A percentile compares a stretch with the other conserved stretches of the same genome.
These are phyloP conservation scores for Marmota monax DNA, from an alignment of 2,113 vertebrate genomes.

Conservation along the genomic window DNA sequence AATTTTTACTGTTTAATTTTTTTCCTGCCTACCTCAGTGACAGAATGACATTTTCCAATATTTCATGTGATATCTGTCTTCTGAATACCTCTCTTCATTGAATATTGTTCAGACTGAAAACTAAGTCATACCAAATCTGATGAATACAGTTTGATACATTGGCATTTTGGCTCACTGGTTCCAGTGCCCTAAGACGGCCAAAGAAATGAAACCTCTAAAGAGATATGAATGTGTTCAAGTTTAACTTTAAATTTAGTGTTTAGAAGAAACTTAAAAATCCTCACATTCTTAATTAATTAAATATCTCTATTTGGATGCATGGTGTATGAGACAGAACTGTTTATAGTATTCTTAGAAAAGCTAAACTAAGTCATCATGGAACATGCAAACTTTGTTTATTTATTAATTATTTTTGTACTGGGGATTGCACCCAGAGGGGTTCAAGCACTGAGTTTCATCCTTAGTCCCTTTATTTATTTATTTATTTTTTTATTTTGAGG, in stretches of 20 bases:
- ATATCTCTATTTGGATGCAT: background rate
- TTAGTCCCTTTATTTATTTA: no score
- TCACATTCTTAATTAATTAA: background rate
- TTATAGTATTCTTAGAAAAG: background rate
- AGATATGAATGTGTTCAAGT: background rate
- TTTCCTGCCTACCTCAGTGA: background rate
- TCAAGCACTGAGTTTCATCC: no score
- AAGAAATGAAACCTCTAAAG: constrained; percentile 3
- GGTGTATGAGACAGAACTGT: background rate
- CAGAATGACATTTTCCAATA: constrained; percentile 2
- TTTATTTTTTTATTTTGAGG: no score
- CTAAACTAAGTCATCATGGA: background rate
- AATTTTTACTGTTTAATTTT: background rate
- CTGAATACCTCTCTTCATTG: constrained; percentile 27
- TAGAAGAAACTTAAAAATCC: background rate
- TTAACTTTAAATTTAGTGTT: background rate
- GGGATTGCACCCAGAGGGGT: no score
- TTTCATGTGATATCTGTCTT: background rate
- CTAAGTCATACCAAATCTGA: background rate
- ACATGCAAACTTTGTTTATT: background rate
- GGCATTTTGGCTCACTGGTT: background rate
- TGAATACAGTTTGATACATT: background rate
- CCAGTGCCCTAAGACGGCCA: background rate
- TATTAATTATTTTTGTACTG: no score
- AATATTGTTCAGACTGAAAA: constrained; percentile 12